Conservation (phyloP, 2,113 vertebrate species). For the Nesoenas mayeri region DNA sequence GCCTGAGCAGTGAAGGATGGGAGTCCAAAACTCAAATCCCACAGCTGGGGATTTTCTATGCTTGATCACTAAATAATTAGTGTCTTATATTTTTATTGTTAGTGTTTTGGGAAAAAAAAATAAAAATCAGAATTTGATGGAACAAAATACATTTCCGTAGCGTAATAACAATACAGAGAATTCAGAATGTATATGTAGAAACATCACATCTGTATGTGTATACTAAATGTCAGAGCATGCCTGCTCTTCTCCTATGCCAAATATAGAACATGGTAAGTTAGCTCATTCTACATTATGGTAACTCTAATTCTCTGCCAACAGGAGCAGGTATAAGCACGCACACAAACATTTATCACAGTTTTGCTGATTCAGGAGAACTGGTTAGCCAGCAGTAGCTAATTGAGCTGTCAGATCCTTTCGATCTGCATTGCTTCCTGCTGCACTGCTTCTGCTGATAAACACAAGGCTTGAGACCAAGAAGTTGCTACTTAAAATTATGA, state of each 20-base stretch:
- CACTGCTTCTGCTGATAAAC: background rate
- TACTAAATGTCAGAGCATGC: background rate
- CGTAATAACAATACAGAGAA: background rate
- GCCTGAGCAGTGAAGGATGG: background rate
- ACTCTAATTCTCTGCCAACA: background rate
- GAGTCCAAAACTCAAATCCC: background rate
- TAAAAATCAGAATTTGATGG: background rate
- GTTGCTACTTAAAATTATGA: background rate
- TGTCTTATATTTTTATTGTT: background rate
- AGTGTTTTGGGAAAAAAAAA: background rate
- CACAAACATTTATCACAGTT: background rate
- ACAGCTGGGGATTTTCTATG: background rate
- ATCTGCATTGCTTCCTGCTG: background rate
- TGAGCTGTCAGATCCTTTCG: background rate
- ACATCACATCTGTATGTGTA: background rate
- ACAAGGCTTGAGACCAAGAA: background rate
- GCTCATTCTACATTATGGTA: background rate
- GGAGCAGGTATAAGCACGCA: background rate
- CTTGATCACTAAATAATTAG: background rate
- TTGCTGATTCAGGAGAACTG: background rate
- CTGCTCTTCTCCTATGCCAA: background rate
- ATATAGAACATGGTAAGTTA: background rate
- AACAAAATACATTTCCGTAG: background rate
- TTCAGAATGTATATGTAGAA: background rate
- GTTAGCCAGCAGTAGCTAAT: background rate